Conservation (phyloP, 2,797 vertebrate genomes). For the Hydrolagus colliei region DNA sequence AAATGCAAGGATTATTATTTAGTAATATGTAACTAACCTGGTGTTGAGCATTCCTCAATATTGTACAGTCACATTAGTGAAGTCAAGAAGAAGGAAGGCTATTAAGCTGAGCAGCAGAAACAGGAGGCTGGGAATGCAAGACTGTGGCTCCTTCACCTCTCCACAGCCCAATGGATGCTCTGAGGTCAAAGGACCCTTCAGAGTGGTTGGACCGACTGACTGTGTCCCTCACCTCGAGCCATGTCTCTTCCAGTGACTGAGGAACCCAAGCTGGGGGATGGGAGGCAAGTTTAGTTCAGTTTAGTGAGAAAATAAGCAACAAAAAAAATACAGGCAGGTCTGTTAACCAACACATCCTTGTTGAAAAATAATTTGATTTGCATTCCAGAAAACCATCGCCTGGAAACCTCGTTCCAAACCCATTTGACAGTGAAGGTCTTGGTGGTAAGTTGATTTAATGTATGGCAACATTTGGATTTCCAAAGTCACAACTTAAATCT, state of each 20-base stretch:
- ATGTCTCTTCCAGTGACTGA: too few relatives aligned
- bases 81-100: not conserved
- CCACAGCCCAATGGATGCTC: not conserved
- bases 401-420: conserved; percentile 62
- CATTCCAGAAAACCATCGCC: conserved; percentile 66
- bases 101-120: not conserved
- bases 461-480: too few relatives aligned
- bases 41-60: too few relatives aligned
- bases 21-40: too few relatives aligned
- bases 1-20: too few relatives aligned
- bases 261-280: too few relatives aligned
- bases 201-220: too few relatives aligned
- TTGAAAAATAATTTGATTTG: not conserved
- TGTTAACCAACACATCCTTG: not conserved
- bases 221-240: too few relatives aligned
- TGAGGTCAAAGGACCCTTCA: too few relatives aligned
- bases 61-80: not conserved
- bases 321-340: not conserved
- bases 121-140: not conserved
- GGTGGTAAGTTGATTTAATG: conserved; percentile 54
- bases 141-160: not conserved
- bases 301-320: too few relatives aligned
- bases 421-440: conserved; percentile 67
- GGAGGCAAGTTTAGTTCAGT: too few relatives aligned
- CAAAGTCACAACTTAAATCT: too few relatives aligned